Conservation (phyloP, 2,888 invertebrate genomes). For the Phengaris arion region DNA sequence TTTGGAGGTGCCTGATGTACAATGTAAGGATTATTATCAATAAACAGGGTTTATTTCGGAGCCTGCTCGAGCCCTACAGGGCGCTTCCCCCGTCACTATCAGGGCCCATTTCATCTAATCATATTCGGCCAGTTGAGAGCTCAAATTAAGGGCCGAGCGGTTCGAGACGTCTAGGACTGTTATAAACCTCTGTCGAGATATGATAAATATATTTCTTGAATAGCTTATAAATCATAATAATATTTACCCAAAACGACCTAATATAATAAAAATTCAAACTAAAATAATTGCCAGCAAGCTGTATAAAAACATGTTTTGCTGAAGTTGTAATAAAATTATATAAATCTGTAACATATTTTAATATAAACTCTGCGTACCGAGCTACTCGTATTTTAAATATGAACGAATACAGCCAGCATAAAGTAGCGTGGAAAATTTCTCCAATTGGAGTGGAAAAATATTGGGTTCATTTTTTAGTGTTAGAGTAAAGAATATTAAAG, state of each 20-base stretch:
- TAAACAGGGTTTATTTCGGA: too few species aligned
- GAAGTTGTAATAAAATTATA: conserved; percentile 9
- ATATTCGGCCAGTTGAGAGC: neutral
- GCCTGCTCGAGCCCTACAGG: too few species aligned
- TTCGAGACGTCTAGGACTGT: neutral
- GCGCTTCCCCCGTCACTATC: neutral
- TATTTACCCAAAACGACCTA: neutral
- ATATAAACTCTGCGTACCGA: neutral
- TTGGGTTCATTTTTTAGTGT: neutral
- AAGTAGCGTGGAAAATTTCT: neutral
- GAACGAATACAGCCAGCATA: neutral
- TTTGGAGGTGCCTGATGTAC: too few species aligned
- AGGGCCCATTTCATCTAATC: neutral
- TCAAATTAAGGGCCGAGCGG: neutral
- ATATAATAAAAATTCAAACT: neutral
- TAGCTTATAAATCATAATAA: neutral
- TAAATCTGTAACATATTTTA: conserved; percentile 1
- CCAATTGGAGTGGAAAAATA: neutral
- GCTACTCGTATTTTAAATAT: neutral
- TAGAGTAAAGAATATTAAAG: neutral
- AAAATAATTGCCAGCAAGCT: neutral
- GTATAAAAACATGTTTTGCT: neutral
- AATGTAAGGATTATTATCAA: too few species aligned
- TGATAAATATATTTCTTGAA: neutral
- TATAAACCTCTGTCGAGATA: neutral